These are phyloP conservation scores for Serrognathus titanus DNA, from an alignment of 2,888 invertebrate genomes.

Conservation along the genomic window DNA sequence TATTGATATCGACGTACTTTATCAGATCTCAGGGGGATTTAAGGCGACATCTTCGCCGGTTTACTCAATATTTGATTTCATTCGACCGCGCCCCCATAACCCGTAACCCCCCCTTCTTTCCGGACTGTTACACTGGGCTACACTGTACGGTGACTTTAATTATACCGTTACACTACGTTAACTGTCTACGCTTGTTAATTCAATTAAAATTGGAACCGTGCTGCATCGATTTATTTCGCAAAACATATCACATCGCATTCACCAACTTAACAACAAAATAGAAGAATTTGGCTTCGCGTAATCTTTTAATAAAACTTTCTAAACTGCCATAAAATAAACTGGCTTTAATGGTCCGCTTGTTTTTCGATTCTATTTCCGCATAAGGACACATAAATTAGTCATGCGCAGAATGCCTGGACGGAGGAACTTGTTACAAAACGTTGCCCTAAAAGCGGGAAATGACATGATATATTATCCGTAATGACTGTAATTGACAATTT, in stretches of 20 bases:
- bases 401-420: no score
- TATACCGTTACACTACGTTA: constrained; percentile 14
- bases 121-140: background rate
- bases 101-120: background rate
- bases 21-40: constrained; percentile 13
- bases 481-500: background rate
- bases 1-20: constrained; percentile 32
- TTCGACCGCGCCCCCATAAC: background rate
- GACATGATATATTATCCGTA: background rate
- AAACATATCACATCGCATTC: no score
- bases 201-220: constrained; percentile 7
- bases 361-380: no score
- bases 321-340: no score
- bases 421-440: no score
- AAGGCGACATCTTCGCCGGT: background rate
- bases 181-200: constrained; percentile 12
- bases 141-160: constrained; percentile 13
- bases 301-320: no score
- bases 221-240: background rate
- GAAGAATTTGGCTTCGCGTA: constrained; percentile 4
- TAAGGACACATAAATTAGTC: no score
- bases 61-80: constrained; percentile 5
- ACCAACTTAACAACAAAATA: background rate
- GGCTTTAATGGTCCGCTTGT: no score
- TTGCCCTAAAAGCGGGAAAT: no score